Base-by-base conservation (phyloP, 2,888 invertebrate genomes). In the Rhimphoctona megacephalus region DNA sequence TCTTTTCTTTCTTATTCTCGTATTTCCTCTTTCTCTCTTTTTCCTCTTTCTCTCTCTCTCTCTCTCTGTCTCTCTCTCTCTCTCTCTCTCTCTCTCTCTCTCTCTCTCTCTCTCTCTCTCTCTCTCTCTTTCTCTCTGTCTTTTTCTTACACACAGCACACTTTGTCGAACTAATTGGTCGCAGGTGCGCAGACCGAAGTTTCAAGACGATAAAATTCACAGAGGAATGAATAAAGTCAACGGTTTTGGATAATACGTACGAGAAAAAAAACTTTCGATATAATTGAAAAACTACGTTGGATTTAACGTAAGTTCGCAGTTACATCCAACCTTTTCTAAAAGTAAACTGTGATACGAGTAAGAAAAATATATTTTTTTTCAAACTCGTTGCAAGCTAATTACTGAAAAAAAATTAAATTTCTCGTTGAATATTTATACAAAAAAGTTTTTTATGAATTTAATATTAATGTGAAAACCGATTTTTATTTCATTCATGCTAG, bases 81-180 rank as follows among this genome's bases (percentile, higher is more conserved):
- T 94, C 94, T 94, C 94, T 95, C 94, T 93, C 94, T 90, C 92
- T 43, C 11, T 90, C 89, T 92, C 81, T 94, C 95, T 94, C 94
- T 94, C 94, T 95, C 94, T 93, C 94, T 90, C 92, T 91, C 87
- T 87, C 85, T 64, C 94, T 95, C 95, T 95, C 92, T 91, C 90
- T 90, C 89, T 92, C 81, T 94, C 95, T 94, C 94, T 94, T 94
- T 95, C 94, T 93, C 94, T 90, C 92, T 92, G 87, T 87, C 85
- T 61, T 76, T 84, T 83, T 87, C 89, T 81, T 88, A 81, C 87
- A 84, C 86, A 87, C 88, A 87, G 74, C 78, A 70, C 83, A 87
- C 87, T 88, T 85, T 83, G 86, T 88, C 83, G 81, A 88, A 89
- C 89, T 89, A 88, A 89, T 90, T 88, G 90, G 90, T 89, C 89